Evolutionary conservation across 1,140 invertebrate species (phyloP), one percentile per base, ranked within the genome.

Genomic region (Cyclargus thomasi): DNA sequence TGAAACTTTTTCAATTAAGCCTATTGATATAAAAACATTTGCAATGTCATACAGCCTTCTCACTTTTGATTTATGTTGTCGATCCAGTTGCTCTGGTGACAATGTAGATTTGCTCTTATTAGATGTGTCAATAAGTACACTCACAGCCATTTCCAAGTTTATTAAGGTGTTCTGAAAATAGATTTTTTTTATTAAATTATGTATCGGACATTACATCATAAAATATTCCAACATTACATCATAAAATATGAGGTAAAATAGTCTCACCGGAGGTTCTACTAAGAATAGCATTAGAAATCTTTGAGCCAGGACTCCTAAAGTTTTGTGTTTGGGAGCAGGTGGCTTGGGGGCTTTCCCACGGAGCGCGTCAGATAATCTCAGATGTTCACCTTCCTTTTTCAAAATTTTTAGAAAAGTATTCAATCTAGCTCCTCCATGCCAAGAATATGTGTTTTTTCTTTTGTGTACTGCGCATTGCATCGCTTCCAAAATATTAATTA

Each of bases 261-360:
- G 8, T 29, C 90, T 92, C 91, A 94, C 94, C 81, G 93, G 91
- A 70, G 92, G 92, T 74, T 91, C 91, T 35, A 95, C 92, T 53
- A 95, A 83, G 77, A 95, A 95, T 53, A 95, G 85, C 94, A 95
- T 95, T 0, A 95, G 85, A 84, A 95, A 95, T 78, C 94, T 94
- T 77, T 94, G 93, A 70, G 94, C 94, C 86, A 95, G 92, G 17
- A 94, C 91, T 55, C 94, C 94, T 21, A 95, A 80, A 53, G 94
- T 94, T 76, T 94, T 94, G 70, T 95, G 86, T 79, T 91, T 91
- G 0, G 90, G 90, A 53, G 89, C 78, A 14, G 87, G 82, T 39
- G 88, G 85, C 67, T 90, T 88, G 2, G 85, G 85, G 29, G 85
- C 87, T 64, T 76, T 86, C 17, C 90, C 90, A 55, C 89, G 76